These are phyloP conservation scores for Ditylenchus dipsaci DNA, from an alignment of 1,140 invertebrate genomes.

Conservation along the genomic window DNA sequence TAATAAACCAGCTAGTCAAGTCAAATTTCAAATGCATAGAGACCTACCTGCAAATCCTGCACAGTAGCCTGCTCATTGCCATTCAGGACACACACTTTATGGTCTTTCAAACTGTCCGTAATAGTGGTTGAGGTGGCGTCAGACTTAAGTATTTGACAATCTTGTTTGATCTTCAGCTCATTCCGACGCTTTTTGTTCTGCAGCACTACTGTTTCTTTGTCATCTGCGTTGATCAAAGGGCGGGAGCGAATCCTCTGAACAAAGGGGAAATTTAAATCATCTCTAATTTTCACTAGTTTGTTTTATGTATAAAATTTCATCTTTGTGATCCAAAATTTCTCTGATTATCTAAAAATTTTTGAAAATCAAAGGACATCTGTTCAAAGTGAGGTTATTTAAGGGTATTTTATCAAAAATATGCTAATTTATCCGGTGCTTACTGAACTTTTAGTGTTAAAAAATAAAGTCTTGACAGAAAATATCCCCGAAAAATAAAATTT, in stretches of 20 bases:
- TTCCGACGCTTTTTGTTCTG: conserved; percentile 15
- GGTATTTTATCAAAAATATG: no score
- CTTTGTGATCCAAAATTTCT: no score
- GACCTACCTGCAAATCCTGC: conserved; percentile 18
- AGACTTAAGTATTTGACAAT: conserved; percentile 1
- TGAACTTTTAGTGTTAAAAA: no score
- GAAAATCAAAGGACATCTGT: no score
- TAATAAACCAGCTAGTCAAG: not conserved
- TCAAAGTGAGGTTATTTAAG: no score
- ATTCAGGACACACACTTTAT: conserved; percentile 36
- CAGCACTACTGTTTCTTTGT: conserved; percentile 21
- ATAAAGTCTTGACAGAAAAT: no score
- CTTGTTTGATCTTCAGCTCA: conserved; percentile 14
- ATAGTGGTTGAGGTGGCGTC: not conserved
- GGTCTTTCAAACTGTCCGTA: conserved; percentile 8
- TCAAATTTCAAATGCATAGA: not conserved
- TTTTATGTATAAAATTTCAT: no score
- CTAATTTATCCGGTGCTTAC: no score
- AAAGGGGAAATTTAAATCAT: no score
- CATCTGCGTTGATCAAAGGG: conserved; percentile 24
- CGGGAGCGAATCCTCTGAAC: conserved; percentile 24
- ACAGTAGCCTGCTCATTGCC: conserved; percentile 5
- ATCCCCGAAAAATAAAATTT: no score
- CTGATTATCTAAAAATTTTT: no score
- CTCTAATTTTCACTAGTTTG: no score